phyloP scores from a whole-genome alignment of 2,888 invertebrate species.

The Rugalucina vietnamica region DNA sequence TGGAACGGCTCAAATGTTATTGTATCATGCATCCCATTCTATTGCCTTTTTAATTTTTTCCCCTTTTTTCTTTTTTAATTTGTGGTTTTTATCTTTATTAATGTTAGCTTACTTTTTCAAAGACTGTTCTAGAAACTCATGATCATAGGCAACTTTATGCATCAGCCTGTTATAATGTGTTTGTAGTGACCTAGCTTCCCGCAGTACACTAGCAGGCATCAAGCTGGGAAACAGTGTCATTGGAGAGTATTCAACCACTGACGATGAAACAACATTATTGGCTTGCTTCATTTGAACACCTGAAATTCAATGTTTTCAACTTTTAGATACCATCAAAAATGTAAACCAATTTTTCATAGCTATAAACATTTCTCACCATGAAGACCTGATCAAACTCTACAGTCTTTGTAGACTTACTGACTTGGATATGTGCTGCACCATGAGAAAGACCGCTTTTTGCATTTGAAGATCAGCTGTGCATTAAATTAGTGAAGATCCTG shows the following conservation, averaged over 20 bases:
- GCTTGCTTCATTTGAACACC: constrained; percentile 67
- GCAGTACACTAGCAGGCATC: constrained; percentile 91
- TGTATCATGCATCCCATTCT: not conserved
- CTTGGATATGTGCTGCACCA: no score
- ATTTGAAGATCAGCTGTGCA: no score
- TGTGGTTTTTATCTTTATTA: no score
- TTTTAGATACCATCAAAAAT: no score
- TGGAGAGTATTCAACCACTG: constrained; percentile 68
- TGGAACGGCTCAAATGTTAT: no score
- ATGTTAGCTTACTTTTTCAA: constrained; percentile 87
- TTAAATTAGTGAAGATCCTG: no score
- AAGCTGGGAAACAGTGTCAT: constrained; percentile 86
- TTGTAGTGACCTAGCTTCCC: constrained; percentile 90
- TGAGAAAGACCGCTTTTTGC: no score
- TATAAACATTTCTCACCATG: not conserved
- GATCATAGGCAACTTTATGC: constrained; percentile 93
- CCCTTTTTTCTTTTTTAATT: no score
- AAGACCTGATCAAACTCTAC: no score
- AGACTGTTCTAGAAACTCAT: constrained; percentile 89
- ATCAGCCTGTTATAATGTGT: constrained; percentile 91
- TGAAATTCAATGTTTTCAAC: no score
- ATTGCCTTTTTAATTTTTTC: no score
- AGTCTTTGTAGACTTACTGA: no score
- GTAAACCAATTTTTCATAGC: not conserved
- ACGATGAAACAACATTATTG: constrained; percentile 41